Percentiles rank a stretch among this genome's conserved stretches.
These are phyloP conservation scores for Hoplostethus mediterraneus DNA, from an alignment of 2,797 vertebrate genomes.

Conservation along the genomic window DNA sequence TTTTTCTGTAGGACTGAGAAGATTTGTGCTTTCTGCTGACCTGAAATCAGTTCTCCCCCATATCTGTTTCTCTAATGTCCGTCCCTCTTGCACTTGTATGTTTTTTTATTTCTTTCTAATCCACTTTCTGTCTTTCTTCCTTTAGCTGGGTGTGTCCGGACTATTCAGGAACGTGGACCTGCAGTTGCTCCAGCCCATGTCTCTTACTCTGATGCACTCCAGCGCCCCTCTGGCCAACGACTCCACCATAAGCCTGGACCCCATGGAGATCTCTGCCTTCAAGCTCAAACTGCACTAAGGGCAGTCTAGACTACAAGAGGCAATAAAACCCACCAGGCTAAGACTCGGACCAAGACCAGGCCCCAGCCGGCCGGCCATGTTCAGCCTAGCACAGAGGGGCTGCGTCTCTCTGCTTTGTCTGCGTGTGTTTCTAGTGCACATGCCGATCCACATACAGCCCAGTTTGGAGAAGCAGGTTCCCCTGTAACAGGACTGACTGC, in stretches of 20 bases:
- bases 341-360: conserved; percentile 55
- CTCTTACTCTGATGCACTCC: conserved; percentile 92
- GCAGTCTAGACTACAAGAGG: conserved; percentile 20
- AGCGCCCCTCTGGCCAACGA: conserved; percentile 87
- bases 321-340: conserved; percentile 30
- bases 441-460: conserved; percentile 51
- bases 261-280: conserved; percentile 96
- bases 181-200: conserved; percentile 91
- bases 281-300: conserved; percentile 92
- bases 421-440: conserved; percentile 20
- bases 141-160: conserved; percentile 87
- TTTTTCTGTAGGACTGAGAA: neutral
- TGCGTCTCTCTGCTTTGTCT: conserved; percentile 48
- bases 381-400: conserved; percentile 35
- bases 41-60: neutral
- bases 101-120: neutral
- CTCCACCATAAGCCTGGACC: conserved; percentile 87
- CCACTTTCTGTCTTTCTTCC: neutral
- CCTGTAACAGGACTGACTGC: conserved; percentile 68
- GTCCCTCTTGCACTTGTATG: too few relatives aligned
- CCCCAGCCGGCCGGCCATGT: conserved; percentile 17
- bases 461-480: conserved; percentile 33
- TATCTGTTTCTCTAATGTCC: neutral
- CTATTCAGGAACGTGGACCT: conserved; percentile 93
- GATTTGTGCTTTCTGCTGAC: neutral